Base-by-base conservation (phyloP, 2,888 invertebrate genomes). In the Cepaea hortensis region DNA sequence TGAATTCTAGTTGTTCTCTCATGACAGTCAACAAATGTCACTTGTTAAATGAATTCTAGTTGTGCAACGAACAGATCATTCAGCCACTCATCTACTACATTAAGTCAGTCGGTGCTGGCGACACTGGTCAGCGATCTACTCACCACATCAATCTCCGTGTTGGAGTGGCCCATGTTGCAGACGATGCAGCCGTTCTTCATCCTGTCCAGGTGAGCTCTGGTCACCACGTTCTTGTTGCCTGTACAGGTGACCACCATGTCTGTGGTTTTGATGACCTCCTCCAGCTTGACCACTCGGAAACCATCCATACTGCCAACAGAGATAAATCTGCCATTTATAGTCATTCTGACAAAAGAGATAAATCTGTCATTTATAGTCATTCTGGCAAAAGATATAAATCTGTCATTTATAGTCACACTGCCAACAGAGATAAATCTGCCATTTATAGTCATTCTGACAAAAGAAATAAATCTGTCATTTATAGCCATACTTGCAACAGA, bases 151-250 rank as follows among this genome's bases (percentile, higher is more conserved):
- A 99, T 97, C 96, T 99, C 99, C 94, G 98, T 98, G 95, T 99
- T 99, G 94, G 99, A 99, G 95, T 99, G 99, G 6, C 99, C 99
- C 95, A 99, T 99, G 94, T 99, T 99, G 94, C 99, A 99, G 85
- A 99, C 97, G 93, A 99, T 99, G 84, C 97, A 96, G 95, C 99
- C 99, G 94, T 99, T 97, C 90, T 97, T 97, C 98, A 99, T 98
- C 91, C 96, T 96, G 86, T 96, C 93, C 94, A 99, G 97, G 95
- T 99, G 99, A 85, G 97, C 96, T 48, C 97, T 96, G 0, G 97
- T 97, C 48, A 99, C 98, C 9, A 99, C 98, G 93, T 98, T 98
- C 95, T 98, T 98, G 95, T 98, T 99, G 65, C 98, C 95, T 0
- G 99, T 98, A 81, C 98, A 98, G n/a, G 99, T 98, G 91, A 99